Evolutionary conservation across 2,113 vertebrate genomes (phyloP).

Genomic region (Neodon shergylaensis): DNA sequence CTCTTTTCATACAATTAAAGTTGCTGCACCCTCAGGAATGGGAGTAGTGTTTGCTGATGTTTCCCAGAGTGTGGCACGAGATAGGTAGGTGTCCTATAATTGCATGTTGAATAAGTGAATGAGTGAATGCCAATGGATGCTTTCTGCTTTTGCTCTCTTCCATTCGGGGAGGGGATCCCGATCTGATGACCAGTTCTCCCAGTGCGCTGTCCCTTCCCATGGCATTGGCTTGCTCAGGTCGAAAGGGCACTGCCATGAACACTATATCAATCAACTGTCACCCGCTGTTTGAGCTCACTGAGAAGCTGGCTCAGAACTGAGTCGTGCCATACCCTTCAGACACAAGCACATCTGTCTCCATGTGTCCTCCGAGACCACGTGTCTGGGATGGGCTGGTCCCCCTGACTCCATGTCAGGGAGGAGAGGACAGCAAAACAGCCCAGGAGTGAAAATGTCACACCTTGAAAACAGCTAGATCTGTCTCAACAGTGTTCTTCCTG

Average conservation of each 20-base stretch:
- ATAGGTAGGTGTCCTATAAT: not conserved
- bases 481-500: not conserved
- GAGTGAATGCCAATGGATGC: not conserved
- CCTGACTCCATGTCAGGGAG: not conserved
- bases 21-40: too few relatives aligned
- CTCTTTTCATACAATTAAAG: not conserved
- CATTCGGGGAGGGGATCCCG: not conserved
- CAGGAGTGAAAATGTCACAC: not conserved
- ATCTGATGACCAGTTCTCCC: accelerated
- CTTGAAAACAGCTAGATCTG: too few relatives aligned
- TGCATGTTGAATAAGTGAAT: accelerated
- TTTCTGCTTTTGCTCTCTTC: accelerated
- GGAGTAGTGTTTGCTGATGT: accelerated
- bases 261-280: not conserved
- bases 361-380: not conserved
- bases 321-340: not conserved
- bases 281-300: not conserved
- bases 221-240: not conserved
- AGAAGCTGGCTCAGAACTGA: not conserved
- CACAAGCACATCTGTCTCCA: too few relatives aligned
- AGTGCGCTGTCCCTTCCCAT: too few relatives aligned
- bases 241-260: not conserved
- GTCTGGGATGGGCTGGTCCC: not conserved
- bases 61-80: not conserved
- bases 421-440: not conserved